Evolutionary conservation across 1,140 invertebrate species (phyloP).

Genomic region (Pogonomyrmex californicus): DNA sequence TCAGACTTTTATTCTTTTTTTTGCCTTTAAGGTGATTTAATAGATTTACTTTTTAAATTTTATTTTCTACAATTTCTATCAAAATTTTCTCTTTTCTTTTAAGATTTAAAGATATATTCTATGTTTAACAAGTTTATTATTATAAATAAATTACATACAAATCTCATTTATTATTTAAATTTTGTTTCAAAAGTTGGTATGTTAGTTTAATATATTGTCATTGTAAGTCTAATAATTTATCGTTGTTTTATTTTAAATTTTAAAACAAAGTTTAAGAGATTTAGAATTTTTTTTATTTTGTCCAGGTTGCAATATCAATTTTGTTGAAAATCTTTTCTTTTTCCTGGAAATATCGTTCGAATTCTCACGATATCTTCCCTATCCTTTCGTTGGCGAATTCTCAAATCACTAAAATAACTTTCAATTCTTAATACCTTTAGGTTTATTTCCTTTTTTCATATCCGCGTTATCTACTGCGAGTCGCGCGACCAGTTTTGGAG

Average conservation of each 20-base stretch:
- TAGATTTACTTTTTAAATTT: background rate
- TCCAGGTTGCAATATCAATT: background rate
- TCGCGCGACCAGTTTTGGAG: slow-evolving; percentile 58
- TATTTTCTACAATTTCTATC: background rate
- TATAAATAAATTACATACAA: background rate
- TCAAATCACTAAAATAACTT: slow-evolving; percentile 65
- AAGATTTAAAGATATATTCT: background rate
- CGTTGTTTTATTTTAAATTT: background rate
- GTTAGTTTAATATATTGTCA: background rate
- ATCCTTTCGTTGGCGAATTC: background rate
- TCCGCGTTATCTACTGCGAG: slow-evolving; percentile 9
- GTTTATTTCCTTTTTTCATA: background rate
- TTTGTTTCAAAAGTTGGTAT: background rate
- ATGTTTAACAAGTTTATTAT: background rate
- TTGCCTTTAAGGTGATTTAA: no score
- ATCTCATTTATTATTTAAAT: background rate
- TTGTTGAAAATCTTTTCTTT: background rate
- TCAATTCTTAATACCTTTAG: slow-evolving; percentile 27
- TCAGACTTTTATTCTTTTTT: no score
- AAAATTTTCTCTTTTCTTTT: background rate
- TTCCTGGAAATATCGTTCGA: slow-evolving; percentile 77
- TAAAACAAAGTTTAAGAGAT: background rate
- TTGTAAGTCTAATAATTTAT: background rate
- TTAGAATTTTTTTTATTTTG: background rate
- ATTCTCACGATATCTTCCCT: slow-evolving; percentile 44